Evolutionary conservation across 2,113 vertebrate species (phyloP).

Genomic region (Laticauda laticaudata): DNA sequence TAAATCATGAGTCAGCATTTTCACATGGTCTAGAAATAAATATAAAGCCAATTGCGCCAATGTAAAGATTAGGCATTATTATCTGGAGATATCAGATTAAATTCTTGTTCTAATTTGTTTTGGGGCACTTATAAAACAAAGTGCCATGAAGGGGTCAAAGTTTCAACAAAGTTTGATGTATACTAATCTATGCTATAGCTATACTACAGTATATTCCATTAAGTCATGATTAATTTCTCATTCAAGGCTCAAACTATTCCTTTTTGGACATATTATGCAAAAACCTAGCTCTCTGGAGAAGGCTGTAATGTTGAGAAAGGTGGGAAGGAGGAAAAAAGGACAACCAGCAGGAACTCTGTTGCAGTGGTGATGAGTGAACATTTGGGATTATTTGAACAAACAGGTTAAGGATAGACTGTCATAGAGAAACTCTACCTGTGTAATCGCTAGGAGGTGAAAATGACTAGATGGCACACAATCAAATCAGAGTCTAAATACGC

Average conservation of each 20-base stretch:
- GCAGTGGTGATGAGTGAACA: neutral
- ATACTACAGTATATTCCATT: neutral
- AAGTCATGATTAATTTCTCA: neutral
- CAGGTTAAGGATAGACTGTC: neutral
- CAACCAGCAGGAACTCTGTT: neutral
- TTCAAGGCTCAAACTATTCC: neutral
- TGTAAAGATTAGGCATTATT: neutral
- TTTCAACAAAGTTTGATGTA: neutral
- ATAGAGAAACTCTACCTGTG: neutral
- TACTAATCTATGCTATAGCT: neutral
- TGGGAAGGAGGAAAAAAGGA: neutral
- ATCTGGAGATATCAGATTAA: neutral
- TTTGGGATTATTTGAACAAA: neutral
- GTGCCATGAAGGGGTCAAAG: neutral
- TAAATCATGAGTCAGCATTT: too few species aligned
- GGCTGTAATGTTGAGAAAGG: neutral
- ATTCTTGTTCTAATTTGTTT: neutral
- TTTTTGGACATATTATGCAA: neutral
- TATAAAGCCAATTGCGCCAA: neutral
- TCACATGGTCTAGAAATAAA: neutral
- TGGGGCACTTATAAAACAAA: neutral
- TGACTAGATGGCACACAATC: neutral
- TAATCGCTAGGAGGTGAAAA: neutral
- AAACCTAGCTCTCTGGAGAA: neutral
- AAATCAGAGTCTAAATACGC: neutral